Base-by-base conservation (phyloP, 2,888 invertebrate species). In the Hemistola chrysoprasaria region DNA sequence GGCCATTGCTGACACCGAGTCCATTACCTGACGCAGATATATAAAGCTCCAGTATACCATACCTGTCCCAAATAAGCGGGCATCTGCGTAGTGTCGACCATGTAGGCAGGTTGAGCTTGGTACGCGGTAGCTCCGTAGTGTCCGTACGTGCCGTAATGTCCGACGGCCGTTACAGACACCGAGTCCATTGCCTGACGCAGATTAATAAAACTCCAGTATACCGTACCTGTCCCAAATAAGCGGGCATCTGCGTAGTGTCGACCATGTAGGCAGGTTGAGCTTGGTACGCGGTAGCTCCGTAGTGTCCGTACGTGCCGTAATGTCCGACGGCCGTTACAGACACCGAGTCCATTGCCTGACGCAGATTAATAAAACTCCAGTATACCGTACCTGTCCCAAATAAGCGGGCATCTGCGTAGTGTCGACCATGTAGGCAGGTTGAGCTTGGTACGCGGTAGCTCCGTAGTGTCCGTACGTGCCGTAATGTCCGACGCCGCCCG, bases 21-120 rank as follows among this genome's bases (percentile, higher is more conserved):
- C 87, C 87, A 87, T 88, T 49, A 87, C 86, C 88, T 88, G 59
- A n/a, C n/a, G n/a, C n/a, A n/a, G n/a, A n/a, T n/a, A n/a, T n/a
- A n/a, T n/a, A n/a, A n/a, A n/a, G n/a, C n/a, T n/a, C n/a, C n/a
- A n/a, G n/a, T n/a, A n/a, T n/a, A n/a, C n/a, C n/a, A n/a, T n/a
- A 88, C 89, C 82, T 89, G 89, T 41, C 78, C 80, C 78, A 90
- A 79, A 47, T 89, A 90, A n/a, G 79, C 70, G 1, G 86, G 82
- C 49, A 87, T 83, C 53, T 84, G 90, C 40, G 65, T 77, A 44
- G 67, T 78, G 56, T 80, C 91, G 52, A 77, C 91, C 83, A 80
- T 81, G 65, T 80, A 91, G 2, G 76, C 83, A 0, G 87, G 79
- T 56, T 78, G 90, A 0, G 84, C 77, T 23, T 80, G 84, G 56